phyloP scores from a whole-genome alignment of 1,140 invertebrate genomes.

The Bombus sylvicola region DNA sequence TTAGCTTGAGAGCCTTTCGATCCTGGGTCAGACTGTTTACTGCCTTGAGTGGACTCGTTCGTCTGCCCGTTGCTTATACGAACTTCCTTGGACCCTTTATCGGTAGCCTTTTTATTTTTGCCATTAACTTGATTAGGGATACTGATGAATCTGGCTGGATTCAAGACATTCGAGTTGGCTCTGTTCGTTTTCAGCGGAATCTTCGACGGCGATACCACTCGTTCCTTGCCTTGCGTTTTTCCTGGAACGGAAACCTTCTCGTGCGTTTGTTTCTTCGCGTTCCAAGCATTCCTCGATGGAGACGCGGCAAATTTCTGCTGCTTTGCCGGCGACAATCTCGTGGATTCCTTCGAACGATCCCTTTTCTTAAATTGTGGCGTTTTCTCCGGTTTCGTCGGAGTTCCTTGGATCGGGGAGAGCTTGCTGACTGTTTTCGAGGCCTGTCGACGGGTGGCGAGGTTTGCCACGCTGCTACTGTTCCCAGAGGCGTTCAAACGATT shows the following conservation, averaged over 20 bases:
- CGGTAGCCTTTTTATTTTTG: not conserved
- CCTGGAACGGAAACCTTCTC: not conserved
- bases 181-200: constrained; percentile 69
- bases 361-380: constrained; percentile 16
- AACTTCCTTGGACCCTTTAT: constrained; percentile 29
- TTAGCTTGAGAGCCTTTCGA: constrained; percentile 12
- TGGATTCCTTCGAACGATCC: constrained; percentile 15
- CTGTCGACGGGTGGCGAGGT: constrained; percentile 54
- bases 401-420: constrained; percentile 78
- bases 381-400: constrained; percentile 71
- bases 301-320: constrained; percentile 8
- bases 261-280: constrained; percentile 42
- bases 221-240: constrained; percentile 55
- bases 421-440: constrained; percentile 48
- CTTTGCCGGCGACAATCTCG: constrained; percentile 27
- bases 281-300: constrained; percentile 27
- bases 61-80: not conserved
- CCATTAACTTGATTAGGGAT: constrained; percentile 20
- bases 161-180: constrained; percentile 24
- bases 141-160: constrained; percentile 51
- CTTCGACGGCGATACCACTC: constrained; percentile 72
- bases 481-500: constrained; percentile 45
- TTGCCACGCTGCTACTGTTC: constrained; percentile 55
- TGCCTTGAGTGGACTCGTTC: not conserved
- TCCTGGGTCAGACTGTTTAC: constrained; percentile 7